Conservation (phyloP, 92 coral and sea anemone genomes). For the Isaurus tuberculatus region DNA sequence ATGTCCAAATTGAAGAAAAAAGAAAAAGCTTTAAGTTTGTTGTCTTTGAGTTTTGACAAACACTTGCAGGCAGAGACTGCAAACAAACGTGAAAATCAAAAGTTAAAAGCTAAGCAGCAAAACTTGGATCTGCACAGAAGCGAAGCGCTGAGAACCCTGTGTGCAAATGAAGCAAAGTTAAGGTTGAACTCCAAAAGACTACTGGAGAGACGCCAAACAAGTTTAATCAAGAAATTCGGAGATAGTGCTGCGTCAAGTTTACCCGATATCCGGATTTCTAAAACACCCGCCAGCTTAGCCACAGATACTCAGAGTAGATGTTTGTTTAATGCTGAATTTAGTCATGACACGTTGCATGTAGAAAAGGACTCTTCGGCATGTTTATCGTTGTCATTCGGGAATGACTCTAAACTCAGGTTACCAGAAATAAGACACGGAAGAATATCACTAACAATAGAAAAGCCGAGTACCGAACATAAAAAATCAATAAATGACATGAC, state of each 20-base stretch:
- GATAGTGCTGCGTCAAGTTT: constrained; percentile 1
- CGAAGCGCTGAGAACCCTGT: constrained; percentile 20
- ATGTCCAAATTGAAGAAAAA: constrained; percentile 27
- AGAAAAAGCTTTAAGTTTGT: neutral
- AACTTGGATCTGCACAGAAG: constrained; percentile 29
- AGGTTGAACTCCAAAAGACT: constrained; percentile 12
- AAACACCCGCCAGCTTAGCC: neutral
- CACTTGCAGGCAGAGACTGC: constrained; percentile 29
- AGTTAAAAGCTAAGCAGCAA: constrained; percentile 14
- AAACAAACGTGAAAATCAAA: constrained; percentile 32
- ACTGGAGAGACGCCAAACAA: neutral
- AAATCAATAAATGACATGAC: neutral
- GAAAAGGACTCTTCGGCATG: neutral
- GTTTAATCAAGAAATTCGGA: neutral
- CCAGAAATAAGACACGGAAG: neutral
- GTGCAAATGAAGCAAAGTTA: constrained; percentile 32
- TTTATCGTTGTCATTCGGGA: neutral
- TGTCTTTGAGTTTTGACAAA: constrained; percentile 26
- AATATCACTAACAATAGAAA: neutral
- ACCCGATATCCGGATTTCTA: constrained; percentile 7
- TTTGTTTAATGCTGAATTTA: neutral
- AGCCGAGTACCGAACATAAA: neutral
- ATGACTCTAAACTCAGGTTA: neutral
- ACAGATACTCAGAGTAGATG: neutral
- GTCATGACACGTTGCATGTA: neutral